Evolutionary conservation across 2,113 vertebrate genomes (phyloP), one percentile per base, ranked within the genome.

Genomic region (Solea senegalensis): DNA sequence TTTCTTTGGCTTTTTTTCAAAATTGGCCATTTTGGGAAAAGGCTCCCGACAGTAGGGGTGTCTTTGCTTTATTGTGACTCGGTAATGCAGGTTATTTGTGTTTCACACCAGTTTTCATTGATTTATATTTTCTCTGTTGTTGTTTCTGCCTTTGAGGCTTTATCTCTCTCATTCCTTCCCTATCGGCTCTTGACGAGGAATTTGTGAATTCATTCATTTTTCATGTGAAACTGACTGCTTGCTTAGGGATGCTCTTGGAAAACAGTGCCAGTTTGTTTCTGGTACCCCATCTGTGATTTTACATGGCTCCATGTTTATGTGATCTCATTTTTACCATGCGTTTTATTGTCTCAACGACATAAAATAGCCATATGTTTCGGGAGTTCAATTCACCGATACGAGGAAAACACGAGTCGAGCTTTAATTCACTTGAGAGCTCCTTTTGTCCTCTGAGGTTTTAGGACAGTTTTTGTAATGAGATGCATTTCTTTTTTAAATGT

Each of bases 141-240:
- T 28, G 14, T 74, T 60, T 71, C 39, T 69, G 61, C 69, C 71
- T 70, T 49, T 59, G 41, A 76, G 67, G 62, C 60, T 21, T 76
- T 72, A 66, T 78, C 51, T 41, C 49, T 60, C 26, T 70, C 52
- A 16, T 46, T 66, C 44, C 39, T 26, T 45, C 50, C 11, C 40
- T 67, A 62, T 80, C 75, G 82, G 49, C 73, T 63, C 21, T 48
- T 46, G 56, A 45, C 2, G 44, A 10, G 57, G 46, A 86, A 78
- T 62, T 78, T 77, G 58, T 56, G 41, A 74, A 80, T 78, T 73
- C 12, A 83, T 76, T 75, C 68, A 82, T 84, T 76, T 84, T 86
- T 85, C 60, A 77, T 81, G 26, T n/a, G 56, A 52, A 70, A 74
- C 77, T 67, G 59, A 61, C 52, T 72, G 55, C 65, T 43, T 62